Evolutionary conservation across 2,113 vertebrate genomes (phyloP).

Genomic region (Pterocles orientalis): DNA sequence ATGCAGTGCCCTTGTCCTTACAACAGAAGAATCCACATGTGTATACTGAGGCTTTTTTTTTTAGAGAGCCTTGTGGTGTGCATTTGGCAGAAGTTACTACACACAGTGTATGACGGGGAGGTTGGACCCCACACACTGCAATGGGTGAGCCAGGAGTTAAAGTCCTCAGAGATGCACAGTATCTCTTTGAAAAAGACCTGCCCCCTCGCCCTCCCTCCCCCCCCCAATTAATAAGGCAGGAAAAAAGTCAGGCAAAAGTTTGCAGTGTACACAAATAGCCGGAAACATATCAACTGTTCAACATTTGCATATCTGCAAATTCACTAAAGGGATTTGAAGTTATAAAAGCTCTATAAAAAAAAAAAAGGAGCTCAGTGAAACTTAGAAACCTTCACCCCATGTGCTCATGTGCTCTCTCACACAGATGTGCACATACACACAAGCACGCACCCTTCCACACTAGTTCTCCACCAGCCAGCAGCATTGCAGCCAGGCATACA

Average conservation of each 20-base stretch:
- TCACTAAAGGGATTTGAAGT: background rate
- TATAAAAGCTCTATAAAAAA: background rate
- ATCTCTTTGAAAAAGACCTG: background rate
- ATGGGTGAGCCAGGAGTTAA: background rate
- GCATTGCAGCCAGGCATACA: background rate
- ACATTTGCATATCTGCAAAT: background rate
- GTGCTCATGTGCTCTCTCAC: background rate
- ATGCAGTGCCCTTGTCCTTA: background rate
- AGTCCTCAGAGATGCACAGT: background rate
- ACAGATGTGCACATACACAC: background rate
- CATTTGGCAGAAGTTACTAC: background rate
- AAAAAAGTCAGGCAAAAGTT: background rate
- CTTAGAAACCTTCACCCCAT: background rate
- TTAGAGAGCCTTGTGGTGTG: accelerated
- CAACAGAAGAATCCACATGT: accelerated
- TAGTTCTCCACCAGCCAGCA: background rate
- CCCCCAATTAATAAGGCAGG: background rate
- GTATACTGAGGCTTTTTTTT: background rate
- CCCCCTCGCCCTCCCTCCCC: too few species aligned
- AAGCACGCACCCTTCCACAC: background rate
- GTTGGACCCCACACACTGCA: accelerated
- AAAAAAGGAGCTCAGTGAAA: background rate
- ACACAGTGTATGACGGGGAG: background rate
- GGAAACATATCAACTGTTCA: background rate
- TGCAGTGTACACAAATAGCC: background rate